Conservation (phyloP, 2,113 vertebrate species). For the Bolborhynchus lineola region DNA sequence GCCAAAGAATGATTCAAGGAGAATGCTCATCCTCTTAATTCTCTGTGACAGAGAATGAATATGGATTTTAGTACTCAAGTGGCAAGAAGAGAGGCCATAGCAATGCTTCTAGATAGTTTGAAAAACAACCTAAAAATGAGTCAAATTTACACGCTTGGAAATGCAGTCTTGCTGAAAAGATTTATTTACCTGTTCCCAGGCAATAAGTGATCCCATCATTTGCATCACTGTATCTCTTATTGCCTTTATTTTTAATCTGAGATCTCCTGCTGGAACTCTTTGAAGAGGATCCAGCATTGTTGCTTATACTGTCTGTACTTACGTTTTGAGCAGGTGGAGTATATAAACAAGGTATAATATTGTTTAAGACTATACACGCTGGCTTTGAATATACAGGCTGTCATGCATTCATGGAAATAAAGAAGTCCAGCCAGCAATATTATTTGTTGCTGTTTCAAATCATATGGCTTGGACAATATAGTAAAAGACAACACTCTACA, state of each 20-base stretch:
- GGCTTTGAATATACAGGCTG: background rate
- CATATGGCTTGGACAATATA: background rate
- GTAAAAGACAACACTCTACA: background rate
- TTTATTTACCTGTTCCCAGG: background rate
- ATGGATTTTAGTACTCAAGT: background rate
- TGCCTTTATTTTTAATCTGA: background rate
- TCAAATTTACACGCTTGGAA: background rate
- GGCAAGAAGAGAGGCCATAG: background rate
- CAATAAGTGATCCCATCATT: background rate
- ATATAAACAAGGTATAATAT: background rate
- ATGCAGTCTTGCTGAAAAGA: background rate
- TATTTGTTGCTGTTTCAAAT: background rate
- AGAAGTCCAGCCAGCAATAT: background rate
- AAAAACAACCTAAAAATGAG: background rate
- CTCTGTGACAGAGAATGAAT: background rate
- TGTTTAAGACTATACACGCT: background rate
- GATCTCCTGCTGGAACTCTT: background rate
- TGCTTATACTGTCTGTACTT: background rate
- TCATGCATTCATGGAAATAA: background rate
- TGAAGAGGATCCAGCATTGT: background rate
- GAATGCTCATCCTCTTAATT: background rate
- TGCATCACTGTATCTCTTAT: background rate
- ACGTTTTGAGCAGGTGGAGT: background rate
- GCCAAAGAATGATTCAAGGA: background rate
- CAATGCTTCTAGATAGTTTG: background rate